phyloP scores from a whole-genome alignment of 2,888 invertebrate species.

The Cephus sareptanus region DNA sequence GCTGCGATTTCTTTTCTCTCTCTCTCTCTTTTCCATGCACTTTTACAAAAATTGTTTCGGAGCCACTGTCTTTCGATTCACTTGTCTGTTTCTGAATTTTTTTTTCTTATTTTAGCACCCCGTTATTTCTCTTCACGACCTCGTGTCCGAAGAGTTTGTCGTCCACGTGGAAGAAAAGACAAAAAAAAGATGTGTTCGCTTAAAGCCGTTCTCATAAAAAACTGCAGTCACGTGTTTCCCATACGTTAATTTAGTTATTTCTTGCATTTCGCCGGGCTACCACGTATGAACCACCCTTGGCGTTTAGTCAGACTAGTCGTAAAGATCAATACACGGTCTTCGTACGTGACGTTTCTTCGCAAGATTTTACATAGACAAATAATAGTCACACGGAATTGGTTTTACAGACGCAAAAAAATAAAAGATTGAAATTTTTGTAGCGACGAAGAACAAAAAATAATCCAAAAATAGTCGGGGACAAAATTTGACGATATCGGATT shows the following conservation, averaged over 20 bases:
- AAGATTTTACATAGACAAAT: neutral
- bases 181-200: neutral
- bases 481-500: neutral
- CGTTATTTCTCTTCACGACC: neutral
- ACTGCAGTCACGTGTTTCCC: neutral
- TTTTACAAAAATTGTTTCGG: neutral
- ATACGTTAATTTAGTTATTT: neutral
- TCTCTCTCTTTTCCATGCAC: constrained; percentile 7
- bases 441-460: neutral
- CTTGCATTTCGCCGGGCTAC: neutral
- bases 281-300: neutral
- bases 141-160: neutral
- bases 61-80: neutral
- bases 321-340: neutral
- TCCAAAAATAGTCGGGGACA: neutral
- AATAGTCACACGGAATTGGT: too few relatives aligned
- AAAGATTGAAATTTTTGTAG: neutral
- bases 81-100: constrained; percentile 9
- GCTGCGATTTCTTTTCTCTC: neutral
- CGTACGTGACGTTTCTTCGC: neutral
- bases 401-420: too few relatives aligned
- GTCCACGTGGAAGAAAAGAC: neutral
- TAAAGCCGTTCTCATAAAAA: neutral
- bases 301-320: neutral
- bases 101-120: neutral